These are phyloP conservation scores for Alca torda DNA, from an alignment of 2,797 vertebrate genomes.

Conservation along the genomic window DNA sequence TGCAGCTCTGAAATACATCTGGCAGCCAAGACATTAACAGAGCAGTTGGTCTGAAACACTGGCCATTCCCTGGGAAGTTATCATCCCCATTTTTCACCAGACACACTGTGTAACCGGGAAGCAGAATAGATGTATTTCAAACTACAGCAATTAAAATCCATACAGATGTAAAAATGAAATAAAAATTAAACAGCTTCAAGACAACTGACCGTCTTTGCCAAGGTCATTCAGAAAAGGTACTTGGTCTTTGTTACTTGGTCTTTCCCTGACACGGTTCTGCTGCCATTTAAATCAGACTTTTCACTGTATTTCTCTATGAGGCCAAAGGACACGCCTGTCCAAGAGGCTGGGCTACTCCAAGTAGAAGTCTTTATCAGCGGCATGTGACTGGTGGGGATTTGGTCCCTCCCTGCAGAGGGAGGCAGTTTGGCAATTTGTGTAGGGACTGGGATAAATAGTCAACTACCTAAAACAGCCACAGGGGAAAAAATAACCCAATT, in stretches of 20 bases:
- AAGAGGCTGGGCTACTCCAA: not conserved
- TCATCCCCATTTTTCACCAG: constrained; percentile 43
- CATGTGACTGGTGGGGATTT: not conserved
- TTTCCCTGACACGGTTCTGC: not conserved
- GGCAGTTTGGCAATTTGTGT: not conserved
- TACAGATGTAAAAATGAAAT: constrained; percentile 6
- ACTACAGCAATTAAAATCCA: constrained; percentile 35
- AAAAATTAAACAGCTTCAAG: not conserved
- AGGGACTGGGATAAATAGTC: not conserved
- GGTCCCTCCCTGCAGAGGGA: not conserved
- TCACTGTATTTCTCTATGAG: not conserved
- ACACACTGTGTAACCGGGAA: not conserved
- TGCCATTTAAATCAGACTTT: not conserved
- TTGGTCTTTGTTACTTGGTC: not conserved
- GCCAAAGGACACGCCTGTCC: not conserved
- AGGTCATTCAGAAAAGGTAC: not conserved
- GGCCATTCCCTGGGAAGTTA: not conserved
- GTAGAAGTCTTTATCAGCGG: not conserved
- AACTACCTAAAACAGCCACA: not conserved
- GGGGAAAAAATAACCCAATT: not conserved
- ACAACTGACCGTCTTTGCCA: not conserved
- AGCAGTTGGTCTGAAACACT: constrained; percentile 52
- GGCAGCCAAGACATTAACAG: constrained; percentile 43
- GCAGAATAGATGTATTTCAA: constrained; percentile 27
- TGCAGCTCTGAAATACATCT: constrained; percentile 61